These are phyloP conservation scores for Drosophila nigromelanica DNA, from an alignment of 1,140 invertebrate species.

Conservation along the genomic window DNA sequence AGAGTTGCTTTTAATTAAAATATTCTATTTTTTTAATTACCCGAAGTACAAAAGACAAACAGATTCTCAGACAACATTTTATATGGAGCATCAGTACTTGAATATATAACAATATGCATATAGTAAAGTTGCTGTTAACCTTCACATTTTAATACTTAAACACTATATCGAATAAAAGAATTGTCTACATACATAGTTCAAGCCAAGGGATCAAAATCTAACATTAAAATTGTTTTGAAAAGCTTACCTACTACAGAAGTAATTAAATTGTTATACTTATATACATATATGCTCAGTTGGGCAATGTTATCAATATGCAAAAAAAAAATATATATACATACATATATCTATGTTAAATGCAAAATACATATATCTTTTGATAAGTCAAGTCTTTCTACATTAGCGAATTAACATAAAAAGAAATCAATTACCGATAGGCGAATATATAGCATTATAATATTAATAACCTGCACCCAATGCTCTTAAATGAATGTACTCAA, in stretches of 20 bases:
- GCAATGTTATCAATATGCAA: slow-evolving; percentile 21
- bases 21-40: slow-evolving; percentile 7
- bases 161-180: slow-evolving; percentile 10
- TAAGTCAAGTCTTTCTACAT: slow-evolving; percentile 25
- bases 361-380: slow-evolving; percentile 25
- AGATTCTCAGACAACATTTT: slow-evolving; percentile 6
- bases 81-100: slow-evolving; percentile 3
- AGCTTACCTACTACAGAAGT: slow-evolving; percentile 17
- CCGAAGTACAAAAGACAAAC: slow-evolving; percentile 19
- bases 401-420: slow-evolving; percentile 1
- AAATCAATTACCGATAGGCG: slow-evolving; percentile 3
- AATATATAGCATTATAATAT: slow-evolving; percentile 4
- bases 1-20: slow-evolving; percentile 4
- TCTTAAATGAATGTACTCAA: slow-evolving; percentile 1
- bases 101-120: slow-evolving; percentile 3
- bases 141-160: slow-evolving; percentile 1
- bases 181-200: slow-evolving; percentile 18
- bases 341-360: slow-evolving; percentile 25
- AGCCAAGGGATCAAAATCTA: slow-evolving; percentile 26
- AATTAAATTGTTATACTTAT: slow-evolving; percentile 15
- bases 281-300: slow-evolving; percentile 20
- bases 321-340: not conserved
- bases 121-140: not conserved
- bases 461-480: slow-evolving; percentile 6
- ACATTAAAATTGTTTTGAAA: slow-evolving; percentile 26